Percentiles rank a stretch among this genome's conserved stretches.
Conservation (phyloP, 2,797 vertebrate species). For the Acestrorhynchus altus region DNA sequence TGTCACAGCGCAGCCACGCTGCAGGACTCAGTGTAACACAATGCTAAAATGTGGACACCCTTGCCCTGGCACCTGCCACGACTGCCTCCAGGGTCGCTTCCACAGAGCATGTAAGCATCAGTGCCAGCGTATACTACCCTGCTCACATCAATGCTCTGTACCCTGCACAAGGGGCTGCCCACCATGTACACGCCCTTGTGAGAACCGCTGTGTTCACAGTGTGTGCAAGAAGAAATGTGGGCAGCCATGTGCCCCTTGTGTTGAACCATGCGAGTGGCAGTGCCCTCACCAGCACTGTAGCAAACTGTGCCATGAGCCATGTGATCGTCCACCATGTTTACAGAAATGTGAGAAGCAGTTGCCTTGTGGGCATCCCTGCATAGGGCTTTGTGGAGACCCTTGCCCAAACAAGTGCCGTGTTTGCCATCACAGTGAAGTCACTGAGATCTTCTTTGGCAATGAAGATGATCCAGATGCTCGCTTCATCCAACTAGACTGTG, state of each 20-base stretch:
- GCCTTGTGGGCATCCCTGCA: slow-evolving; percentile 86
- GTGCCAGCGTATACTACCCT: slow-evolving; percentile 83
- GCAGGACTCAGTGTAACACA: slow-evolving; percentile 72
- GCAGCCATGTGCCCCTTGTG: slow-evolving; percentile 82
- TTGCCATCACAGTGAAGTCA: slow-evolving; percentile 85
- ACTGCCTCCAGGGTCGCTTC: slow-evolving; percentile 85
- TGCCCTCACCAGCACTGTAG: slow-evolving; percentile 86
- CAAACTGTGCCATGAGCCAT: slow-evolving; percentile 89
- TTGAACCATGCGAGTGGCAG: slow-evolving; percentile 86
- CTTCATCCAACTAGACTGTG: slow-evolving; percentile 90
- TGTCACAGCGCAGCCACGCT: slow-evolving; percentile 56
- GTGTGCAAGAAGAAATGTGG: slow-evolving; percentile 84
- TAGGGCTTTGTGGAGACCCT: slow-evolving; percentile 90
- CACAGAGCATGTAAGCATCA: slow-evolving; percentile 77
- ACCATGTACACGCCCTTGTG: slow-evolving; percentile 80
- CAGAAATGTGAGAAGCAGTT: slow-evolving; percentile 80
- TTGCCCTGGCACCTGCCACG: slow-evolving; percentile 83
- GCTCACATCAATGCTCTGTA: slow-evolving; percentile 85
- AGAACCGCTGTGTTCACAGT: slow-evolving; percentile 91
- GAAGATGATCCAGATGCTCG: slow-evolving; percentile 84
- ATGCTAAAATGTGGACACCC: slow-evolving; percentile 83
- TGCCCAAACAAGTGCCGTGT: slow-evolving; percentile 88
- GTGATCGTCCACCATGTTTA: slow-evolving; percentile 85
- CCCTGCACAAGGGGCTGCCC: slow-evolving; percentile 86
- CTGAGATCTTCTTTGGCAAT: slow-evolving; percentile 89